Evolutionary conservation across 2,888 invertebrate species (phyloP), one percentile per base, ranked within the genome.

Genomic region (Leistus spinibarbis): DNA sequence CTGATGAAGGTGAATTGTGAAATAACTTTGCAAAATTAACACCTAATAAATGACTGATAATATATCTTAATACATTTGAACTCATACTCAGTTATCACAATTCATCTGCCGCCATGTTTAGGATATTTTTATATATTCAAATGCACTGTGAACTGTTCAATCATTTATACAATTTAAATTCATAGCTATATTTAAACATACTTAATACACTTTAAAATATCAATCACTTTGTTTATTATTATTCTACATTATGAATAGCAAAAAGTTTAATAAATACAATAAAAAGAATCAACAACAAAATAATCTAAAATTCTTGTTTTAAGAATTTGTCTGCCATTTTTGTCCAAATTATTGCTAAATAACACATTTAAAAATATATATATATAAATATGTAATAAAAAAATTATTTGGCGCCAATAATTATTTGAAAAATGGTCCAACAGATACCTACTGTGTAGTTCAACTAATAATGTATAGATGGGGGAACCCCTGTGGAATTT

Each of bases 31-130:
- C 7, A 10, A 40, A 40, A 40, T 40, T 67, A 17, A 16, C 54
- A 54, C 67, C 19, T 67, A 67, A 67, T 67, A 54, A 67, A 67
- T 54, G 9, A 40, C 67, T 67, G 67, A 67, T 67, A 67, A 57
- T 57, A 57, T 5, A 57, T 57, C 3, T 57, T 2, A 54, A 17
- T 67, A 20, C 9, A 22, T 54, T n/a, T 54, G 17, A 54, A 67
- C 40, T 19, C 67, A 67, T 67, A 27, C 19, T 67, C 54, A 54
- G 20, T 27, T 69, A 57, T 69, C 60, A 62, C 69, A 62, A 62
- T 57, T 57, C 2, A 63, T 63, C 63, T 20, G 9, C 40, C 40
- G 13, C 40, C 40, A 40, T 40, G 40, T 40, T 40, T 40, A 40
- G 13, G 1, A 40, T 40, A 40, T 40, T 40, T 40, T 40, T 40